Conservation (phyloP, 2,888 invertebrate genomes). For the Notocelia uddmanniana region DNA sequence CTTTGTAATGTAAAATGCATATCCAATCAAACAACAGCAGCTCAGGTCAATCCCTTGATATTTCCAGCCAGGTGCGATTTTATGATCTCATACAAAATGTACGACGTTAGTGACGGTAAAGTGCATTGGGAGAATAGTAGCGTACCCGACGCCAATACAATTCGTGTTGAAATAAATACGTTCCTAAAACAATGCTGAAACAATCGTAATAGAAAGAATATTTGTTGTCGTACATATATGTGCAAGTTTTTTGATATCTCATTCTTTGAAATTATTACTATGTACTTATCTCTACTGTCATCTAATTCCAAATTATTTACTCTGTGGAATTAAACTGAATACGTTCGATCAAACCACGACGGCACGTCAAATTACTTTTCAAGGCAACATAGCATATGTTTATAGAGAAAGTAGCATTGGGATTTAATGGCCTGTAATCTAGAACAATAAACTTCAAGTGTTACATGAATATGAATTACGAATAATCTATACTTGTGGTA, state of each 20-base stretch:
- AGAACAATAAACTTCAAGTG: too few relatives aligned
- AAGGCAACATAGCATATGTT: too few relatives aligned
- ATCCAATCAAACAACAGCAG: conserved; percentile 33
- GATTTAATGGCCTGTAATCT: too few relatives aligned
- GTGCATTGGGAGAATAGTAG: conserved; percentile 34
- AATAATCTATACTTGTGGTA: too few relatives aligned
- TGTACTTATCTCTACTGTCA: background rate
- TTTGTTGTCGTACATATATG: background rate
- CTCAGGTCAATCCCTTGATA: conserved; percentile 23
- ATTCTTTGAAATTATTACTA: background rate
- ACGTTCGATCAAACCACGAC: too few relatives aligned
- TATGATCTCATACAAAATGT: conserved; percentile 39
- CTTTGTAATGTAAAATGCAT: conserved; percentile 18
- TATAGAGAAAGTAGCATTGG: too few relatives aligned
- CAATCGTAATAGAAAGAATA: background rate
- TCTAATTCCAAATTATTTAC: background rate
- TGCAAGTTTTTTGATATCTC: background rate
- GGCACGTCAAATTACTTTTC: too few relatives aligned
- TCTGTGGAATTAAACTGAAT: too few relatives aligned
- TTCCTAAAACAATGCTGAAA: background rate
- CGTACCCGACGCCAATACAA: conserved; percentile 20
- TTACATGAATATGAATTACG: too few relatives aligned
- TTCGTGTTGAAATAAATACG: conserved; percentile 3
- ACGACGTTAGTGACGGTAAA: conserved; percentile 27
- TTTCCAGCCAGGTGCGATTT: conserved; percentile 37